Conservation (phyloP, 2,888 invertebrate genomes). For the Craniophora ligustri region DNA sequence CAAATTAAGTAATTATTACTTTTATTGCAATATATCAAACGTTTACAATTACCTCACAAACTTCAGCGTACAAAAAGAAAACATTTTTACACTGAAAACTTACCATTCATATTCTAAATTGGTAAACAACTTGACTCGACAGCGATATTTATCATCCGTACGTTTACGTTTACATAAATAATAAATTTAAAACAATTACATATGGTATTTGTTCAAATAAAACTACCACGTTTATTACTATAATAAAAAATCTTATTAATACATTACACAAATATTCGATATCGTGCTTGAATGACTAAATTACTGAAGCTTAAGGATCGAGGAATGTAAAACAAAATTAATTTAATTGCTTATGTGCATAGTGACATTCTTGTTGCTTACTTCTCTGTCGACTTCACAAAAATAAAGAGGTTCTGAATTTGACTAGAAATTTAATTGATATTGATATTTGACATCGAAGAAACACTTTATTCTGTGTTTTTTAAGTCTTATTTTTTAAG, state of each 20-base stretch:
- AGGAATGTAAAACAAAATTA: constrained; percentile 41
- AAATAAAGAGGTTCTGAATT: too few relatives aligned
- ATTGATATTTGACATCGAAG: too few relatives aligned
- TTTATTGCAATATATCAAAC: constrained; percentile 29
- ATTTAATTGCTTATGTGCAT: constrained; percentile 17
- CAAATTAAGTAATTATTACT: background rate
- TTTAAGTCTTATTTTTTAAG: too few relatives aligned
- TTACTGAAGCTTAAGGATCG: constrained; percentile 21
- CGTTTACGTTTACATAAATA: constrained; percentile 28
- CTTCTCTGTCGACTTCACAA: too few relatives aligned
- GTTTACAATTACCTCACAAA: constrained; percentile 52
- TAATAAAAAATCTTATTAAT: constrained; percentile 24
- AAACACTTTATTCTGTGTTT: too few relatives aligned
- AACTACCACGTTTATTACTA: constrained; percentile 26
- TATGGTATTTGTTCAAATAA: constrained; percentile 35
- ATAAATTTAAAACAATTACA: constrained; percentile 28
- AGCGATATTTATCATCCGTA: constrained; percentile 65
- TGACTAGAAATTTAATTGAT: too few relatives aligned
- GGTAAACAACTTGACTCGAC: constrained; percentile 72
- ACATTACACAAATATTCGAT: constrained; percentile 47
- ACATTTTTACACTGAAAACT: constrained; percentile 54
- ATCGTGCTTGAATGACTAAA: constrained; percentile 38
- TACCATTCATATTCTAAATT: constrained; percentile 67
- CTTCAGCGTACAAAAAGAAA: constrained; percentile 58
- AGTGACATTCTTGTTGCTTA: constrained; percentile 7